Conservation (phyloP, 2,113 vertebrate species). For the Upupa epops region DNA sequence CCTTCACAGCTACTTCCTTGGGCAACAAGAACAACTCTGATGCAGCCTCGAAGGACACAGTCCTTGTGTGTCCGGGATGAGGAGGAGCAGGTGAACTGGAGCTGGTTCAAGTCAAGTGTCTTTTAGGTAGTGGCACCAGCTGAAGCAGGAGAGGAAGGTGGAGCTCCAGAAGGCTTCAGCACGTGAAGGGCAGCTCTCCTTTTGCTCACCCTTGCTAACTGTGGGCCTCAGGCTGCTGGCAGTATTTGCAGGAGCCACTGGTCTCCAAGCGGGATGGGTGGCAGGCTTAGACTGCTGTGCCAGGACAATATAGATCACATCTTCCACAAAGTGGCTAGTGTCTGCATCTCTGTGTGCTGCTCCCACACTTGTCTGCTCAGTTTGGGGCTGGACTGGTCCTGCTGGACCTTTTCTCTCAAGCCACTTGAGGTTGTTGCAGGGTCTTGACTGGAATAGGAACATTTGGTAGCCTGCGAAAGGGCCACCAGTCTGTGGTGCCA, state of each 20-base stretch:
- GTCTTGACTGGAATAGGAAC: not conserved
- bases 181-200: not conserved
- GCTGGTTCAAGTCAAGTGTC: not conserved
- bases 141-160: not conserved
- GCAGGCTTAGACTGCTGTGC: not conserved
- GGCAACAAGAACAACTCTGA: not conserved
- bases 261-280: not conserved
- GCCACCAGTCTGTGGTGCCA: not conserved
- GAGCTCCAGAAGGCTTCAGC: not conserved
- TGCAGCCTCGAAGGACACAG: not conserved
- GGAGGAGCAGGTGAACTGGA: not conserved
- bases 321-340: not conserved
- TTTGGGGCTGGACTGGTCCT: not conserved
- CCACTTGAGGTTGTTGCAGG: not conserved
- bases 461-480: not conserved
- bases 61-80: not conserved
- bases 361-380: not conserved
- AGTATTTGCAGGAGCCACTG: not conserved
- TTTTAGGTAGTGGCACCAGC: not conserved
- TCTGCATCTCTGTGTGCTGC: not conserved
- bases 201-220: not conserved
- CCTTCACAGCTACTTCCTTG: not conserved
- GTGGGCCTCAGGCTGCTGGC: not conserved
- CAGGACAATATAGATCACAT: not conserved
- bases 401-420: not conserved